A percentile compares a stretch with the other conserved stretches of the same genome.
phyloP scores from a whole-genome alignment of 1,140 invertebrate genomes.

The Acyrthosiphon pisum region DNA sequence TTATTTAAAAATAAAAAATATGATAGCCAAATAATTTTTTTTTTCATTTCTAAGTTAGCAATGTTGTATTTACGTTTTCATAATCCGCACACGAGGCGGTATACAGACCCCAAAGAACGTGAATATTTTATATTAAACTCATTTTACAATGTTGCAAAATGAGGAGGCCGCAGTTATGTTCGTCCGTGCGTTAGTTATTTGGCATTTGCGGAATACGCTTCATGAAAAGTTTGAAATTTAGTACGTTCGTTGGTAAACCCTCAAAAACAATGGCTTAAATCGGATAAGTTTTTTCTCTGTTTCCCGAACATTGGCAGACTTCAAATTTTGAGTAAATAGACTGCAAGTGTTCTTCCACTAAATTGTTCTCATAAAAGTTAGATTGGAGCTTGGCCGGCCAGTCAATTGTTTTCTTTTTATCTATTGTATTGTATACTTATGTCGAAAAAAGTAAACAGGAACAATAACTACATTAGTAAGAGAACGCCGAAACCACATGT shows the following conservation, averaged over 20 bases:
- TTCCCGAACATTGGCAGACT: background rate
- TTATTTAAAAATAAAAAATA: background rate
- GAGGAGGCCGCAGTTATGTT: constrained; percentile 6
- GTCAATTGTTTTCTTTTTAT: background rate
- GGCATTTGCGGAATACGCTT: constrained; percentile 20
- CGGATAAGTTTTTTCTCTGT: constrained; percentile 3
- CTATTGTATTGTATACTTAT: background rate
- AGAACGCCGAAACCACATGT: too few relatives aligned
- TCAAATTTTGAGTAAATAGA: constrained; percentile 21
- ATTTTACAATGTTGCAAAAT: background rate
- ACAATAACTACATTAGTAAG: background rate
- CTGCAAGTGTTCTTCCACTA: background rate
- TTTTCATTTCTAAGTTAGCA: background rate
- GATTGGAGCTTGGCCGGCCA: background rate
- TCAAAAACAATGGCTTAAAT: constrained; percentile 38
- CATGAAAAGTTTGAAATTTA: constrained; percentile 29
- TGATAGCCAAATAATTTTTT: background rate
- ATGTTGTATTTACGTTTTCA: constrained; percentile 16
- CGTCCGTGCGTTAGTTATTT: constrained; percentile 45
- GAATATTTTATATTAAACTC: constrained; percentile 54
- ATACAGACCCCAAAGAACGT: background rate
- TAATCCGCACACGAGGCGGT: constrained; percentile 11
- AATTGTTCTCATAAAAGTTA: background rate
- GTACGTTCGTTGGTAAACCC: constrained; percentile 4
- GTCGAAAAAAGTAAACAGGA: background rate